Conservation (phyloP, 2,888 invertebrate species). For the Pinctada fucata region DNA sequence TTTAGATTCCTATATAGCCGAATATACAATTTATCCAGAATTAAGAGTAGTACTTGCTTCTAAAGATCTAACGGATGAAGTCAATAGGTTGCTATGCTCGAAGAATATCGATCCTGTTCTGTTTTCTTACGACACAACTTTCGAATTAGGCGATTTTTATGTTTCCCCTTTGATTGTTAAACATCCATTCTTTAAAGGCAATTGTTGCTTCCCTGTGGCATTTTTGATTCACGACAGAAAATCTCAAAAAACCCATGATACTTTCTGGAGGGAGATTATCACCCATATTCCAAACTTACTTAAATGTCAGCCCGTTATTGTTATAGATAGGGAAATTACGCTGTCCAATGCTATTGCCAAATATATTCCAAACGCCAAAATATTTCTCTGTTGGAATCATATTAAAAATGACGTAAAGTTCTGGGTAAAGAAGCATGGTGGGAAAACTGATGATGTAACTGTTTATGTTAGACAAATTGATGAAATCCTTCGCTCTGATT, state of each 20-base stretch:
- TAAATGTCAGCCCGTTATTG: slow-evolving; percentile 5
- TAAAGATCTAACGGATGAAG: slow-evolving; percentile 12
- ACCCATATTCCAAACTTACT: slow-evolving; percentile 1
- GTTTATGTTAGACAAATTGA: slow-evolving; percentile 5
- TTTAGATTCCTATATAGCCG: slow-evolving; percentile 13
- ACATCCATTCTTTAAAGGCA: slow-evolving; percentile 21
- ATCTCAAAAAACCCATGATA: slow-evolving; percentile 9
- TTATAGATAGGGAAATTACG: slow-evolving; percentile 14
- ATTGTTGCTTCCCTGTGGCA: slow-evolving; percentile 7
- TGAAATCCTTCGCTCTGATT: neutral
- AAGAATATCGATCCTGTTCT: slow-evolving; percentile 1
- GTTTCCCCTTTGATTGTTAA: slow-evolving; percentile 19
- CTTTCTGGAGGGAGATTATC: slow-evolving; percentile 16
- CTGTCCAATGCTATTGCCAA: slow-evolving; percentile 9
- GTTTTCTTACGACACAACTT: slow-evolving; percentile 23
- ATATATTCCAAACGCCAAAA: slow-evolving; percentile 12
- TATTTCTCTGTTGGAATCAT: slow-evolving; percentile 17
- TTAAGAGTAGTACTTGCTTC: slow-evolving; percentile 5
- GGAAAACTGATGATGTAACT: slow-evolving; percentile 9
- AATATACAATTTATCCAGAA: slow-evolving; percentile 21
- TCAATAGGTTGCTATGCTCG: slow-evolving; percentile 9
- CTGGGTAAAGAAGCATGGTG: slow-evolving; percentile 12
- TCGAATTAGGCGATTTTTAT: slow-evolving; percentile 20
- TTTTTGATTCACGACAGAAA: slow-evolving; percentile 26
- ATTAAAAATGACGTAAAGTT: slow-evolving; percentile 3